These are phyloP conservation scores for Andrena bicolor DNA, from an alignment of 2,888 invertebrate species.

Conservation along the genomic window DNA sequence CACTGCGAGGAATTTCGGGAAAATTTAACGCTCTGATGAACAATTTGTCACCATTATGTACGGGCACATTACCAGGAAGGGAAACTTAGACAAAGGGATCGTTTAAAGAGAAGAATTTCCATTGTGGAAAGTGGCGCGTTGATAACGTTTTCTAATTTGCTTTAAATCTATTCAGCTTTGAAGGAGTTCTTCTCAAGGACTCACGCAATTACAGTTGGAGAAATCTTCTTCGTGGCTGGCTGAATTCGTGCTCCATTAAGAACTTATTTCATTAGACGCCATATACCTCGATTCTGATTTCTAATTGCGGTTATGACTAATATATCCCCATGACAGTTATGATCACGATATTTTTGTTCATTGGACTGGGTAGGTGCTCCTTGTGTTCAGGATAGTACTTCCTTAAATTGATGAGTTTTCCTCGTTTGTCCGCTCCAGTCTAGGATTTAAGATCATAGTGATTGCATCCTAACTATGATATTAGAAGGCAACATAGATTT, in stretches of 20 bases:
- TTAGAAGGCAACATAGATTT: too few species aligned
- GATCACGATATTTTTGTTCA: not conserved
- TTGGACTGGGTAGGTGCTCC: not conserved
- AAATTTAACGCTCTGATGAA: not conserved
- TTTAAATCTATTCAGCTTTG: conserved; percentile 51
- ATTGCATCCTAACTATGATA: too few species aligned
- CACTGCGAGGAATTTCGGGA: not conserved
- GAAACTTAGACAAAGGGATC: conserved; percentile 23
- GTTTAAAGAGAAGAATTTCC: conserved; percentile 53
- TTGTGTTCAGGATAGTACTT: not conserved
- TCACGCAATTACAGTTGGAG: conserved; percentile 32
- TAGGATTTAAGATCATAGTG: too few species aligned
- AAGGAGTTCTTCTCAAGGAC: conserved; percentile 33
- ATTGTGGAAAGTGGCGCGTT: conserved; percentile 35
- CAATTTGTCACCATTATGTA: conserved; percentile 1
- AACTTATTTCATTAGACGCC: conserved; percentile 31
- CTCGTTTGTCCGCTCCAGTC: too few species aligned
- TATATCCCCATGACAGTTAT: not conserved
- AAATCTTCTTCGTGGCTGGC: conserved; percentile 41
- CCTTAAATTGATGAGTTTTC: not conserved
- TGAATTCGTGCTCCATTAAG: conserved; percentile 40
- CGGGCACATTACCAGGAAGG: not conserved
- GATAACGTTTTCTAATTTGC: conserved; percentile 63
- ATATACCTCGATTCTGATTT: conserved; percentile 17
- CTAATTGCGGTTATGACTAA: conserved; percentile 22